phyloP scores from a whole-genome alignment of 1,140 invertebrate genomes.

The Holcopasites calliopsidis region DNA sequence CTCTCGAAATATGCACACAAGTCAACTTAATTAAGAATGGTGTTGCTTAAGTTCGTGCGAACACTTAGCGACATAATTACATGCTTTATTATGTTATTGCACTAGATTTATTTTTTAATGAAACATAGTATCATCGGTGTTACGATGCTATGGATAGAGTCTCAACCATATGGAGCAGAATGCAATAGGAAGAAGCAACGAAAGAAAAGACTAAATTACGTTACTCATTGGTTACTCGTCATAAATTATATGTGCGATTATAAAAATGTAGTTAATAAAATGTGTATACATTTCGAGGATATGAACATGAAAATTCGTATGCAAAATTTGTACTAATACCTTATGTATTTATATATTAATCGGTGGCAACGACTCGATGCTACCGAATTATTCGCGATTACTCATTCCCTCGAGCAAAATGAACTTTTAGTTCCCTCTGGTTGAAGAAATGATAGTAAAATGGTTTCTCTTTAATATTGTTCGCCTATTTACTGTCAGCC shows the following conservation, averaged over 20 bases:
- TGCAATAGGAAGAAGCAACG: too few species aligned
- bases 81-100: conserved; percentile 14
- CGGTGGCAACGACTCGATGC: neutral
- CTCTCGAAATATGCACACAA: neutral
- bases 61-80: neutral
- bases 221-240: neutral
- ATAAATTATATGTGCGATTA: conserved; percentile 18
- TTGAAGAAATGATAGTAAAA: conserved; percentile 31
- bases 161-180: neutral
- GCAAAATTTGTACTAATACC: conserved; percentile 44
- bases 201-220: too few species aligned
- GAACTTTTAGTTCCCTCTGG: neutral
- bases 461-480: conserved; percentile 5
- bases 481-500: conserved; percentile 66
- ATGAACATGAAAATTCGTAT: conserved; percentile 32
- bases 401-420: neutral
- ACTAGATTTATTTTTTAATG: conserved; percentile 1
- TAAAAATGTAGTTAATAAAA: conserved; percentile 9
- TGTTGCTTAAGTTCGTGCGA: neutral
- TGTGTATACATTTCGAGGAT: neutral
- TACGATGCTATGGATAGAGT: neutral
- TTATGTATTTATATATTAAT: conserved; percentile 9
- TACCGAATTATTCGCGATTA: neutral
- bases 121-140: neutral
- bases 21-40: neutral